These are phyloP conservation scores for Reinhardtius hippoglossoides DNA, from an alignment of 2,113 vertebrate species.

Conservation along the genomic window DNA sequence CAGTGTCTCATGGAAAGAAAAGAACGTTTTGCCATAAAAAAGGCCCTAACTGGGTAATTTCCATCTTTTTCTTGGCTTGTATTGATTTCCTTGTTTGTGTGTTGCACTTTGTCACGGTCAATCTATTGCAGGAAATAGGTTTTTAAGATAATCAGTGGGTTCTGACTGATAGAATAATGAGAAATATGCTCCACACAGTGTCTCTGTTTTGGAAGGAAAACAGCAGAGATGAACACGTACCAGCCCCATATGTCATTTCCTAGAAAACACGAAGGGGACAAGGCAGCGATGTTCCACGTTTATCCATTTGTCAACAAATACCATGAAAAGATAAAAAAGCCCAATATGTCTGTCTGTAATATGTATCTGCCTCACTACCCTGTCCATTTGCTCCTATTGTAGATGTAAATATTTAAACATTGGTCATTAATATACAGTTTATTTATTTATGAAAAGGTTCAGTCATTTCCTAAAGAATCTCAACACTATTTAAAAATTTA, in stretches of 20 bases:
- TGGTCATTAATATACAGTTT: neutral
- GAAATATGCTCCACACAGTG: neutral
- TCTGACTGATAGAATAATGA: constrained; percentile 27
- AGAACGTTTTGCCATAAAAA: too few relatives aligned
- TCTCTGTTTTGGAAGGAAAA: constrained; percentile 1
- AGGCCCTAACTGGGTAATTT: neutral
- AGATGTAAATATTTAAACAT: too few relatives aligned
- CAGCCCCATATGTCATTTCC: neutral
- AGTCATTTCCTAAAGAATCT: too few relatives aligned
- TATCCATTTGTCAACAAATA: neutral
- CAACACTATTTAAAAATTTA: too few relatives aligned
- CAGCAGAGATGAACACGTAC: neutral
- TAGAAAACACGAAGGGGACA: neutral
- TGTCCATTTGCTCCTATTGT: too few relatives aligned
- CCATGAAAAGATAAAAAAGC: too few relatives aligned
- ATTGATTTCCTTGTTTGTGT: constrained; percentile 45
- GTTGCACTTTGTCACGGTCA: constrained; percentile 15
- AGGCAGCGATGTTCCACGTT: neutral
- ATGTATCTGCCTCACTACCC: too few relatives aligned
- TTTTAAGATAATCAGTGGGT: constrained; percentile 26
- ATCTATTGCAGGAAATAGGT: constrained; percentile 11
- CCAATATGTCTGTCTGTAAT: too few relatives aligned
- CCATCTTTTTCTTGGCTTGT: neutral
- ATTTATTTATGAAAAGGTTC: neutral
- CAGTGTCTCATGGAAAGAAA: too few relatives aligned